Base-by-base conservation (phyloP, 1,140 invertebrate species). In the Sycobia sp. region DNA sequence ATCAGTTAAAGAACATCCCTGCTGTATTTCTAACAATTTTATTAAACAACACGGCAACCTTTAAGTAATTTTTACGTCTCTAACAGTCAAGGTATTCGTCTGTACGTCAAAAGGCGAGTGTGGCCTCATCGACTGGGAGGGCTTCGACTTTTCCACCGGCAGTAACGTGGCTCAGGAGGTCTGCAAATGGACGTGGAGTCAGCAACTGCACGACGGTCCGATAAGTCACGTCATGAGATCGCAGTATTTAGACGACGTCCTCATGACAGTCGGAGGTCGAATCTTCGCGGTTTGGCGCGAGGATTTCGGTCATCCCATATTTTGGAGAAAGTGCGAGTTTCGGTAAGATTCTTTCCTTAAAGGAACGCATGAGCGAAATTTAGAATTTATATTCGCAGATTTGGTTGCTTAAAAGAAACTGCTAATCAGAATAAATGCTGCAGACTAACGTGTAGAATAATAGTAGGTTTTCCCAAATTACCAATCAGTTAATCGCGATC, bases 131-230 rank as follows among this genome's bases (percentile, higher is more conserved):
- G 75, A 79, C 2, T 89, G 86, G 86, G 83, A 86, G 64, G 87
- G 87, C 13, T 86, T 83, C 67, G 83, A 87, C 34, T 85, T 86
- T 53, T 81, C 83, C 62, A 84, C 84, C 0, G 87, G 85, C 0
- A 77, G 84, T 65, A 67, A 74, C 13, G 79, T 87, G 1, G 86
- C 86, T 69, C 82, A 76, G 7, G 85, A 88, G 75, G 75, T 75
- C 44, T 77, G 75, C 32, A 79, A 78, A 61, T 80, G 83, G 72
- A 56, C 76, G 27, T 82, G 75, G 69, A 70, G 76, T 60, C 82
- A 82, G 65, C 76, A 71, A 60, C 84, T 88, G 51, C 90, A 91
- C 69, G 87, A 91, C 69, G 89, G 89, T 0, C 85, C 88, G 3
- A 72, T 91, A 14, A 80, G 82, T 1, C 76, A 83, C 23, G 71